Evolutionary conservation across 2,113 vertebrate genomes (phyloP).

Genomic region (Hiodon alosoides): DNA sequence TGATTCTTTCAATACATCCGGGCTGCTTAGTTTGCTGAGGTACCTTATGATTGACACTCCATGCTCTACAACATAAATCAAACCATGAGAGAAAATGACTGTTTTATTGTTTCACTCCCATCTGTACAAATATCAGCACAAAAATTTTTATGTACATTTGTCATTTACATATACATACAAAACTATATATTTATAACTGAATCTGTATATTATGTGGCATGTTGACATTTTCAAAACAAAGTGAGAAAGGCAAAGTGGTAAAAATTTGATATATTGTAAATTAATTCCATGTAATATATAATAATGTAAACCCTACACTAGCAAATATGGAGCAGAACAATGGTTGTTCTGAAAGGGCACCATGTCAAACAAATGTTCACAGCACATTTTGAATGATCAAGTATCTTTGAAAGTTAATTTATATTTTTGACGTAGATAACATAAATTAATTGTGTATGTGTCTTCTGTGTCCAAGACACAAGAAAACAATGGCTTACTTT

Average conservation of each 20-base stretch:
- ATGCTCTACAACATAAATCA: constrained; percentile 27
- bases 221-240: constrained; percentile 77
- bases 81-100: constrained; percentile 63
- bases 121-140: constrained; percentile 99
- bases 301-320: constrained; percentile 48
- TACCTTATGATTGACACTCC: background rate
- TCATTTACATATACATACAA: constrained; percentile 99
- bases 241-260: constrained; percentile 66
- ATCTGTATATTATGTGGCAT: constrained; percentile 97
- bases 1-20: background rate
- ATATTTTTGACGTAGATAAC: constrained; percentile 41
- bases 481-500: constrained; percentile 15
- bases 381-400: constrained; percentile 59
- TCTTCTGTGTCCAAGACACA: constrained; percentile 3
- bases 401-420: constrained; percentile 50
- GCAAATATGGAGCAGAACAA: constrained; percentile 50
- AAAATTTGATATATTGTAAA: constrained; percentile 70
- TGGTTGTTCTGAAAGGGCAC: background rate
- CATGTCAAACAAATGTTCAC: constrained; percentile 39
- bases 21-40: background rate
- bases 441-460: constrained; percentile 31
- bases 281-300: constrained; percentile 54
- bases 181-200: constrained; percentile 99
- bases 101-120: constrained; percentile 95
- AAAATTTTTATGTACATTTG: constrained; percentile 98